Percentiles rank a stretch among this genome's conserved stretches.
Evolutionary conservation across 2,797 vertebrate genomes (phyloP).

Genomic region (Mus spretus): DNA sequence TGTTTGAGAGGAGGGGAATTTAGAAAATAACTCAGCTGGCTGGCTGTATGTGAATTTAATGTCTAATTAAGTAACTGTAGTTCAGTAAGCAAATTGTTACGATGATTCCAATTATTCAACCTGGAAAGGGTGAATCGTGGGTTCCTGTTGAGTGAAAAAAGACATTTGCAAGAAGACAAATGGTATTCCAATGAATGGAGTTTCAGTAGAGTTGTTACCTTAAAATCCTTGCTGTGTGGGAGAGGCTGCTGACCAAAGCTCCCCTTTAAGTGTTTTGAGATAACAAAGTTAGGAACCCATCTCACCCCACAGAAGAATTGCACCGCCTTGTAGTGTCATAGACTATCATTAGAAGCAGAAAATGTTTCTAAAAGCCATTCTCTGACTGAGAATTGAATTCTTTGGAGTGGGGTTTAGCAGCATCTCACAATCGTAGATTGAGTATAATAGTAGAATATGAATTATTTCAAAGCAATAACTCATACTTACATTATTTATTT

Average conservation of each 20-base stretch:
- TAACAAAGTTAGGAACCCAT: neutral
- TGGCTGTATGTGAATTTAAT: neutral
- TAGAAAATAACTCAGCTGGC: neutral
- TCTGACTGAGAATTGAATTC: neutral
- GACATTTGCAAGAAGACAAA: neutral
- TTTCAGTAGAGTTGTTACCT: neutral
- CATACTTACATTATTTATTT: neutral
- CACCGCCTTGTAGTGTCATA: neutral
- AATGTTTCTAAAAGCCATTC: neutral
- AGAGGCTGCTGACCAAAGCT: neutral
- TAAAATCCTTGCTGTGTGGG: neutral
- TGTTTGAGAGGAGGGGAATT: neutral
- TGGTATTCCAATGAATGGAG: neutral
- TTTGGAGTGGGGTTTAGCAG: neutral
- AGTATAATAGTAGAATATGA: neutral
- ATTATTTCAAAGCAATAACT: neutral
- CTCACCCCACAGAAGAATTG: neutral
- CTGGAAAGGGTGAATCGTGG: neutral
- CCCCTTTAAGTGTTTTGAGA: neutral
- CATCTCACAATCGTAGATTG: neutral
- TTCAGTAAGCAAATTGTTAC: constrained; percentile 39
- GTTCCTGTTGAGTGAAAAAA: neutral
- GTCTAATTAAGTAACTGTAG: neutral
- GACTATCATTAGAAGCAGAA: constrained; percentile 1
- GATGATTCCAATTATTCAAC: neutral